Evolutionary conservation across 2,797 vertebrate genomes (phyloP), one percentile per base, ranked within the genome.

Genomic region (Gymnocypris eckloni): DNA sequence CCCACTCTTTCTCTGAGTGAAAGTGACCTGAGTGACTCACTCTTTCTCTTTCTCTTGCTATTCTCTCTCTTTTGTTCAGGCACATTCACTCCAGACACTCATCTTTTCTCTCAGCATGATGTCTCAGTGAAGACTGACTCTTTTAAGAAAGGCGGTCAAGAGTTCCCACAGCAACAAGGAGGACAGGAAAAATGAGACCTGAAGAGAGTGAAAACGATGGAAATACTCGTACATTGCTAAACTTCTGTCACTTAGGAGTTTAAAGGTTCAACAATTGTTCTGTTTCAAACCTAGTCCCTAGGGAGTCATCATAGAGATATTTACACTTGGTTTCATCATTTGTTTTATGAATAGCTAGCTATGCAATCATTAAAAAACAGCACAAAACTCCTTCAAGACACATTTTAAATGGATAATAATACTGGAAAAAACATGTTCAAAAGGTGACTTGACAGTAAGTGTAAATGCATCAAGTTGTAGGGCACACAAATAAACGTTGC

Each of bases 51-150:
- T 33, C 33, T 33, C 33, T 43, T 37, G 45, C 64, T 52, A 69
- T 54, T 83, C 41, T 83, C 48, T 71, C n/a, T 77, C 72, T 84
- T 84, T 84, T n/a, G 45, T 82, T 72, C 41, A 76, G 28, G 10
- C 59, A 52, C 43, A 41, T 70, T 69, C 43, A 54, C 13, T 54
- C 56, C n/a, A 43, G 45, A 56, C 73, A 22, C 37, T 56, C 48
- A 54, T 78, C 22, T 79, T 83, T 67, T 78, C 75, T 48, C 66
- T 77, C 39, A 50, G 64, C 41, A 39, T 66, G 83, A 28, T 76
- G 15, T 79, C 83, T 72, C 76, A 69, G 50, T 50, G 56, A 71
- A 54, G 48, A 70, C 64, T 52, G 43, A 50, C 54, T 81, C 45
- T 81, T 39, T 54, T n/a, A 39, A 81, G 64, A 39, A 69, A 45